Base-by-base conservation (phyloP, 2,113 vertebrate species). In the Lampris megalopsis region DNA sequence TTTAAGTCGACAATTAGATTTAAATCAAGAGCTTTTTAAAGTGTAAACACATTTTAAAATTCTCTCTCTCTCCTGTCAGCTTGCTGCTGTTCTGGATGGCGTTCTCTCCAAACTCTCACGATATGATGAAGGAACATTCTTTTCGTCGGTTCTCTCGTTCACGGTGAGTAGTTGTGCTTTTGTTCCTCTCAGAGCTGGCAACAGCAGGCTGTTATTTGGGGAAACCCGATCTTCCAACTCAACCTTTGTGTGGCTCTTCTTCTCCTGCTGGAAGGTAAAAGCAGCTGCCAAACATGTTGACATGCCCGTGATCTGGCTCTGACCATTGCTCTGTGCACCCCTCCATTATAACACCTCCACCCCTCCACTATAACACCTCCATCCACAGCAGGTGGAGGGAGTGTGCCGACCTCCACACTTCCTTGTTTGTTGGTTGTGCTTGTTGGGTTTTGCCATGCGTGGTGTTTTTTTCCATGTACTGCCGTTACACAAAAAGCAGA, bases 201-300 rank as follows among this genome's bases (percentile, higher is more conserved):
- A 11, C 71, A 73, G 68, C 6, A 77, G 58, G 58, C 68, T 84
- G 61, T 75, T 57, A 68, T 87, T 83, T 83, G 73, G 74, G 42
- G 68, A 77, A 88, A 90, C 80, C 38, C 68, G 57, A 88, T 84
- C 86, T 72, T 63, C 47, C 66, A 45, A 58, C 53, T 88, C 37
- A 81, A 68, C 78, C 67, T 75, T 77, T 92, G 64, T 89, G 71
- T 92, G 88, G 66, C 79, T 83, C 71, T 76, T 90, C 85, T 85
- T 84, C 60, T 76, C 82, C 88, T 85, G 11, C 81, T 85, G 6
- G 76, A 94, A 99, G 97, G 97, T 97, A 89, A 99, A 98, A 94
- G 95, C 97, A 74, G 97, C 98, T 77, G 96, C 96, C 93, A 99
- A 98, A 91, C 98, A 99, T 77, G 97, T 98, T 89, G 97, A 99